Percentiles rank a stretch among this genome's conserved stretches.
Conservation (phyloP, 2,888 invertebrate species). For the Tipula vernalis region DNA sequence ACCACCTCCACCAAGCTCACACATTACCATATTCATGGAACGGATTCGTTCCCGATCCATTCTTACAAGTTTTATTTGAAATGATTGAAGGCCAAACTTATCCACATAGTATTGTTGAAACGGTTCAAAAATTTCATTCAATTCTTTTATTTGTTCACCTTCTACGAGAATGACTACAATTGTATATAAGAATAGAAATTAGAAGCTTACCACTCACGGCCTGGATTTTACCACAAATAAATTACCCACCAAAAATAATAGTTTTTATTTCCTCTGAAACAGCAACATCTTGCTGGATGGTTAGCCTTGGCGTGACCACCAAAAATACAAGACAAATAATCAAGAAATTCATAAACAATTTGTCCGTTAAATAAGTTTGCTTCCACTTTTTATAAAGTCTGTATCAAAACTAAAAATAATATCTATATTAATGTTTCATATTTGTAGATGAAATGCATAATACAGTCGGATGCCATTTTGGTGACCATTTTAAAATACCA, state of each 20-base stretch:
- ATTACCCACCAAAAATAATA: neutral
- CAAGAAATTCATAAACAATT: neutral
- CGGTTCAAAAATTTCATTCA: neutral
- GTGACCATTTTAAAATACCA: neutral
- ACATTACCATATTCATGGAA: neutral
- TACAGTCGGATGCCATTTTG: neutral
- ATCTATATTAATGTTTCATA: neutral
- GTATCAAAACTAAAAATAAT: neutral
- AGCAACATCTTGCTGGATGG: neutral
- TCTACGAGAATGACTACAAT: neutral
- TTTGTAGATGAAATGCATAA: neutral
- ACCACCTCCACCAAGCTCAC: neutral
- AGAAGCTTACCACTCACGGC: neutral
- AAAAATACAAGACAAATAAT: neutral
- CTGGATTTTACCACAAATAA: neutral
- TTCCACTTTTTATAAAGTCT: neutral
- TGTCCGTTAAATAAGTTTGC: neutral
- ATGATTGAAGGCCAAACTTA: neutral
- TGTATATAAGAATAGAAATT: neutral
- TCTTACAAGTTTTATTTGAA: neutral
- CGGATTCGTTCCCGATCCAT: neutral
- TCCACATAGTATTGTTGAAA: neutral
- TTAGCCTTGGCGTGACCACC: neutral
- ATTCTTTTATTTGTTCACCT: neutral
- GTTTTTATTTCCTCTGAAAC: neutral